A percentile compares a stretch with the other conserved stretches of the same genome.
Conservation (phyloP, 2,888 invertebrate species). For the Leptodirus hochenwartii region DNA sequence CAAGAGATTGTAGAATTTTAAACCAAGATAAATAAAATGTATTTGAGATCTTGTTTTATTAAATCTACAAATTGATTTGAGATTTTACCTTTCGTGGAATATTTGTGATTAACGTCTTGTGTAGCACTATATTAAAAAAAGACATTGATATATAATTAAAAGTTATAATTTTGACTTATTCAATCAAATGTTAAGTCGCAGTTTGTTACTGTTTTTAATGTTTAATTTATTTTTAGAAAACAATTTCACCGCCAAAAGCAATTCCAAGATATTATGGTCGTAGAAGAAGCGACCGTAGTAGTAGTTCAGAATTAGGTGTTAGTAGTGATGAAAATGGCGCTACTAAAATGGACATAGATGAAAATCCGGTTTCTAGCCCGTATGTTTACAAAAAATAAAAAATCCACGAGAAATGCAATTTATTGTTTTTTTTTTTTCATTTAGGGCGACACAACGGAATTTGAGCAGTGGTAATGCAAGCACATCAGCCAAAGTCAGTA, state of each 20-base stretch:
- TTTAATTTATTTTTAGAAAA: neutral
- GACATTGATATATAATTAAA: too few relatives aligned
- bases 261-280: conserved; percentile 38
- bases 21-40: too few relatives aligned
- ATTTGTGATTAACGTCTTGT: too few relatives aligned
- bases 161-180: neutral
- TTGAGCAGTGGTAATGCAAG: conserved; percentile 46
- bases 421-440: conserved; percentile 18
- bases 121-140: too few relatives aligned
- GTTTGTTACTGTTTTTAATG: neutral
- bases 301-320: conserved; percentile 28
- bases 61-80: too few relatives aligned
- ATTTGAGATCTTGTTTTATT: too few relatives aligned
- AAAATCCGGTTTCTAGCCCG: conserved; percentile 1
- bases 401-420: conserved; percentile 2
- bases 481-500: conserved; percentile 95
- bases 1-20: too few relatives aligned
- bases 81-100: too few relatives aligned
- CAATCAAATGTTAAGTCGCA: neutral
- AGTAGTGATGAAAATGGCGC: conserved; percentile 19
- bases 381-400: conserved; percentile 1
- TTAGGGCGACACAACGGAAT: conserved; percentile 26
- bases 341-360: conserved; percentile 4
- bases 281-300: conserved; percentile 33
- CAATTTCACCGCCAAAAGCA: conserved; percentile 14